Evolutionary conservation across 2,888 invertebrate genomes (phyloP).

Genomic region (Baccha elongata): DNA sequence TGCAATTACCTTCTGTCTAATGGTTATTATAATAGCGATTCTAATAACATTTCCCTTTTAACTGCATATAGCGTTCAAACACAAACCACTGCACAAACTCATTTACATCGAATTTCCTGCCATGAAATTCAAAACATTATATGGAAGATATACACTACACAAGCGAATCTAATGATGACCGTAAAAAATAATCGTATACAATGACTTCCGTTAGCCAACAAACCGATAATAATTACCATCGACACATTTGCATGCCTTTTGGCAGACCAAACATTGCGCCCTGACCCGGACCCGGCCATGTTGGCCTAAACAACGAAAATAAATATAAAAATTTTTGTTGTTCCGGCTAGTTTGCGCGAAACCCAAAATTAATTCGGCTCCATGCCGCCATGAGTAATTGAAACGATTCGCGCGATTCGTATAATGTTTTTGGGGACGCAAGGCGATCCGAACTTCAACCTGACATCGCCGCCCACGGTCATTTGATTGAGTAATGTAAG

Average conservation of each 20-base stretch:
- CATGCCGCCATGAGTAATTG: slow-evolving; percentile 54
- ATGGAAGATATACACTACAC: neutral
- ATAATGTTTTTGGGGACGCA: neutral
- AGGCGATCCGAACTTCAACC: neutral
- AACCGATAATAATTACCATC: slow-evolving; percentile 66
- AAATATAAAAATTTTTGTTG: slow-evolving; percentile 60
- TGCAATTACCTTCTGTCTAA: neutral
- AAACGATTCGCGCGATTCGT: slow-evolving; percentile 18
- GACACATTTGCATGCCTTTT: slow-evolving; percentile 55
- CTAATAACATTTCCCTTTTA: neutral
- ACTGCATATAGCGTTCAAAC: neutral
- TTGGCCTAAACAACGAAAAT: slow-evolving; percentile 24
- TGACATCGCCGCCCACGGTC: neutral
- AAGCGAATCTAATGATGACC: slow-evolving; percentile 33
- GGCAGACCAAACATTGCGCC: slow-evolving; percentile 18
- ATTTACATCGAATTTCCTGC: slow-evolving; percentile 1
- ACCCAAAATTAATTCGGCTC: slow-evolving; percentile 52
- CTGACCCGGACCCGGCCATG: neutral
- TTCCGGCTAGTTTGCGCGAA: slow-evolving; percentile 25
- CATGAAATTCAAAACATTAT: slow-evolving; percentile 19
- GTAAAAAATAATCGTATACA: slow-evolving; percentile 61
- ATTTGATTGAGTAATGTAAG: slow-evolving; percentile 33
- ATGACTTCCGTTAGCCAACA: slow-evolving; percentile 60
- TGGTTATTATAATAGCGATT: neutral
- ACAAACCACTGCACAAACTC: neutral